phyloP scores from a whole-genome alignment of 2,113 vertebrate species.

The Chaenogobius annularis region DNA sequence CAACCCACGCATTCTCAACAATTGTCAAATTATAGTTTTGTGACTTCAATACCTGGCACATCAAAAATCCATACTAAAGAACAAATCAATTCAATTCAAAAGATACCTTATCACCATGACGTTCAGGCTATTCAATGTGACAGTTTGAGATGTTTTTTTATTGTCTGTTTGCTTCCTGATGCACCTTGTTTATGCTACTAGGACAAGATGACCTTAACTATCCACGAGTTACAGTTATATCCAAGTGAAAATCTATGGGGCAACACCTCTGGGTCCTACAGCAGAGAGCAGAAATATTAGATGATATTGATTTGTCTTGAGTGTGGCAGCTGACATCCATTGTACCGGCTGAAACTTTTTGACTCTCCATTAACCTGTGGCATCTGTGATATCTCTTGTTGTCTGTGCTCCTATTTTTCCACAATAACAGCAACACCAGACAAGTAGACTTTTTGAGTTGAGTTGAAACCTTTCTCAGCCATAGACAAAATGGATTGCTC shows the following conservation, averaged over 20 bases:
- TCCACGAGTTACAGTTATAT: neutral
- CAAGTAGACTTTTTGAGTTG: neutral
- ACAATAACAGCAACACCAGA: neutral
- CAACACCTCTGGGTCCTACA: conserved; percentile 15
- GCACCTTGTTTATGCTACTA: neutral
- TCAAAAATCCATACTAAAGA: neutral
- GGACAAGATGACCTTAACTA: neutral
- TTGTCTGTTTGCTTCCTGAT: neutral
- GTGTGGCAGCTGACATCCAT: conserved; percentile 4
- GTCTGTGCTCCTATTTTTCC: conserved; percentile 5
- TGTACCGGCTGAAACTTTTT: conserved; percentile 17
- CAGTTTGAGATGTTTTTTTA: neutral
- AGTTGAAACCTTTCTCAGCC: too few species aligned
- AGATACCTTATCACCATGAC: neutral
- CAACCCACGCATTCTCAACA: too few species aligned
- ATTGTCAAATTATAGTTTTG: neutral
- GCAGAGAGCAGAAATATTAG: conserved; percentile 11
- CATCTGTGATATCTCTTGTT: neutral
- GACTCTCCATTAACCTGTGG: neutral
- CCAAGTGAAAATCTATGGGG: conserved; percentile 16
- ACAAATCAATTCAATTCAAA: neutral
- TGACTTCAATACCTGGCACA: neutral
- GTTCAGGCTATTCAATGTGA: neutral
- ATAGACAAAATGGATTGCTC: too few species aligned
- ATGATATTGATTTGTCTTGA: conserved; percentile 24